Evolutionary conservation across 2,113 vertebrate genomes (phyloP), one percentile per base, ranked within the genome.

Genomic region (Diadophis punctatus): DNA sequence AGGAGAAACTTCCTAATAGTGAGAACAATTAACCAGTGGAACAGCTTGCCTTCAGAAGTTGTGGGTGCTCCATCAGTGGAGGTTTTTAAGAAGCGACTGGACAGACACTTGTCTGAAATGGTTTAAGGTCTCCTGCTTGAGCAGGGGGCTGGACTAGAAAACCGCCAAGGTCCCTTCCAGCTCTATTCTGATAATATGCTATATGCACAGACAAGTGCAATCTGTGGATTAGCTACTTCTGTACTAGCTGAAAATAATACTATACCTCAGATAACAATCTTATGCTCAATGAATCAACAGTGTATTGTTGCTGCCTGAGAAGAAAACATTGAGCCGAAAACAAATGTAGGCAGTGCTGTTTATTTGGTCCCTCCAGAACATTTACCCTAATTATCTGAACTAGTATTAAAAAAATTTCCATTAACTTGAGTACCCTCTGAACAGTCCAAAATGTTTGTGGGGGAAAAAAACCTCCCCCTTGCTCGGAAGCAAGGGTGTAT

Each of bases 351-450:
- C 86, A 63, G 39, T 27, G 68, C 56, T 43, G 46, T 9, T 90
- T 51, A 34, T 8, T 88, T 80, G 22, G 8, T 68, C 60, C 84
- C 53, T 85, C 30, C 46, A 93, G 86, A 93, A 25, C 63, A 88
- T 34, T 84, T 85, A 46, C 68, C 20, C 86, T 92, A 91, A 91
- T 94, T 93, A 93, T 89, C 49, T 60, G 90, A 93, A 94, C 74
- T 93, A 89, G 74, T 92, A 91, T 87, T 88, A 91, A 92, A 89
- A 3, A n/a, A n/a, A 46, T 46, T 46, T 55, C 92, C 86, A 58
- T 88, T 91, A 55, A 88, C 51, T 80, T 3, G 14, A 88, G 25
- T 34, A 68, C 20, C 49, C 74, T 95, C 90, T 91, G 88, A 39
- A 92, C 48, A 92, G 34, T 49, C 88, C 58, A 90, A 68, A 34